Evolutionary conservation across 2,113 vertebrate species (phyloP).

Genomic region (Colaptes auratus): DNA sequence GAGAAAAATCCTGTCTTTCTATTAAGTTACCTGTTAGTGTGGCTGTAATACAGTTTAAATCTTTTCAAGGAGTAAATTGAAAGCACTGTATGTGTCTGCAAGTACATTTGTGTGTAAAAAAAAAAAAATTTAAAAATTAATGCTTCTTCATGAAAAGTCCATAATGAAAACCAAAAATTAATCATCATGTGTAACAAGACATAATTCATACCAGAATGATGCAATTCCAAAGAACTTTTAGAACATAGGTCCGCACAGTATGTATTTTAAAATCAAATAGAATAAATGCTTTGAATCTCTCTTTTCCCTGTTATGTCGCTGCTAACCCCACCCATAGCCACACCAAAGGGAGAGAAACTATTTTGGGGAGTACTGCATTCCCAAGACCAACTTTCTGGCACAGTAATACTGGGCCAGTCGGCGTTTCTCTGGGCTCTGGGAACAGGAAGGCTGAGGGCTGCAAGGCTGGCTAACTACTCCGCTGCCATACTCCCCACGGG

Average conservation of each 20-base stretch:
- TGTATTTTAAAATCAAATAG: background rate
- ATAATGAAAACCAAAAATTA: background rate
- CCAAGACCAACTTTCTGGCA: conserved; percentile 44
- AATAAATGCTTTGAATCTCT: background rate
- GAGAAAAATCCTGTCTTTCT: background rate
- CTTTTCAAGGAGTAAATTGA: background rate
- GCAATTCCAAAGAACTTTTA: background rate
- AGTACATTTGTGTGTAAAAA: background rate
- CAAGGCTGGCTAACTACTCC: background rate
- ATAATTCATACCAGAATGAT: background rate
- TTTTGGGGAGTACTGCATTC: background rate
- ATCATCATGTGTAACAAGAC: background rate
- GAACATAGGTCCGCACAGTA: background rate
- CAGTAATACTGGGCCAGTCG: background rate
- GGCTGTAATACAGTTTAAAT: background rate
- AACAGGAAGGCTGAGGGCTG: background rate
- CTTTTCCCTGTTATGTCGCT: background rate
- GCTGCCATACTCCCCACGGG: background rate
- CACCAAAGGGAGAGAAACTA: background rate
- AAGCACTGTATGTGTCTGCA: background rate
- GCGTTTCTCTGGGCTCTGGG: background rate
- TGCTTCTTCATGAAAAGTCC: background rate
- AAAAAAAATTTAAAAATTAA: too few relatives aligned
- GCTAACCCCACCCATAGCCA: conserved; percentile 39
- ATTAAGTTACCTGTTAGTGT: background rate